Conservation (phyloP, 92 coral and sea anemone genomes). For the Epizoanthus scotinus region DNA sequence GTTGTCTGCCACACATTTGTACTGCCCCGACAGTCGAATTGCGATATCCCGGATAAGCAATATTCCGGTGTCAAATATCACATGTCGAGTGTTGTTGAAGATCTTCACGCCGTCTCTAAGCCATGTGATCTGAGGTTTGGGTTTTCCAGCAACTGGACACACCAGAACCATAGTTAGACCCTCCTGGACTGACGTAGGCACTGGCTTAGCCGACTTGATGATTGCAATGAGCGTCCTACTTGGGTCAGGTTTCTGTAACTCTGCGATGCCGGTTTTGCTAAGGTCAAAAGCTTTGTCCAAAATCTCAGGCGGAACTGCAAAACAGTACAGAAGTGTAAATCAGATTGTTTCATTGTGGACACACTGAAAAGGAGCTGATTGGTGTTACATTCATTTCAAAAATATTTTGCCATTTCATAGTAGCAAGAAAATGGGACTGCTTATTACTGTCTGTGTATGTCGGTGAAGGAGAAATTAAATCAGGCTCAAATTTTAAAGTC, state of each 20-base stretch:
- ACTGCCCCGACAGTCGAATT: conserved; percentile 69
- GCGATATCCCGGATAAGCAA: conserved; percentile 62
- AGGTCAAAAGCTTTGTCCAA: conserved; percentile 68
- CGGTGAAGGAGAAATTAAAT: no score
- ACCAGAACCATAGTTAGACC: conserved; percentile 67
- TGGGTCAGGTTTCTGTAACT: conserved; percentile 43
- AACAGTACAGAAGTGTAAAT: not conserved
- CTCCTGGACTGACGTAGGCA: conserved; percentile 56
- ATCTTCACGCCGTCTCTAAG: conserved; percentile 61
- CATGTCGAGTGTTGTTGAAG: conserved; percentile 67
- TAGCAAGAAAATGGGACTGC: no score
- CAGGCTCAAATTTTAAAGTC: no score
- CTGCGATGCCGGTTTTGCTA: conserved; percentile 38
- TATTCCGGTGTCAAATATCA: conserved; percentile 61
- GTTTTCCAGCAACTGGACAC: conserved; percentile 74
- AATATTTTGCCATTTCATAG: no score
- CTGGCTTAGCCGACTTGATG: conserved; percentile 45
- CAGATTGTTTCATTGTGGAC: not conserved
- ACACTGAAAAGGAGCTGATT: not conserved
- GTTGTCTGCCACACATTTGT: conserved; percentile 74
- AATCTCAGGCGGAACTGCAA: conserved; percentile 77
- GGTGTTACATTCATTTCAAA: not conserved
- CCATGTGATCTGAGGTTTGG: conserved; percentile 72
- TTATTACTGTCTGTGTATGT: no score
- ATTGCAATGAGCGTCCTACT: conserved; percentile 56